These are phyloP conservation scores for Drosophila greeni DNA, from an alignment of 2,888 invertebrate species.

Conservation along the genomic window DNA sequence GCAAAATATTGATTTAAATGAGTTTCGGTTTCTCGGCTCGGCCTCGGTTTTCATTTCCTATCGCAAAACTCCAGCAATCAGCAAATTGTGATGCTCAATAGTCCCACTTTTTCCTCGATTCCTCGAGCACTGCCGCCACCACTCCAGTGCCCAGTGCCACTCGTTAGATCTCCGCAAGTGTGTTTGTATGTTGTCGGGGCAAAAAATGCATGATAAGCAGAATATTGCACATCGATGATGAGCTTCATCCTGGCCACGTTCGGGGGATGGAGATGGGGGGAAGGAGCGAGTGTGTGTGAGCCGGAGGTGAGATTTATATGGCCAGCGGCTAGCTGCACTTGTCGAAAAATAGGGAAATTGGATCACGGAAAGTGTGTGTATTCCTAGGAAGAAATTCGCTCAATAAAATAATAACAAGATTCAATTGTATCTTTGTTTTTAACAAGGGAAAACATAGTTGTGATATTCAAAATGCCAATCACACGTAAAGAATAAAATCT, in stretches of 20 bases:
- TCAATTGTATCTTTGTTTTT: too few species aligned
- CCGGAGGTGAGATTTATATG: slow-evolving; percentile 33
- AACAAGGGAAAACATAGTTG: too few species aligned
- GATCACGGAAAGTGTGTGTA: neutral
- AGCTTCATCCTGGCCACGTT: slow-evolving; percentile 44
- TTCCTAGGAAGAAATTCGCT: neutral
- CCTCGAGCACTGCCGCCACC: slow-evolving; percentile 52
- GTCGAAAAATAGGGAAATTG: neutral
- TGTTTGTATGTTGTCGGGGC: slow-evolving; percentile 44
- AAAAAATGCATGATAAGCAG: slow-evolving; percentile 70
- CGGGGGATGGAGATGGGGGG: slow-evolving; percentile 7
- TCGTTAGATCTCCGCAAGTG: slow-evolving; percentile 57
- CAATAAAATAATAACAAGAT: too few species aligned
- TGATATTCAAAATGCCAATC: too few species aligned
- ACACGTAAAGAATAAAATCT: neutral
- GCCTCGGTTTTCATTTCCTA: slow-evolving; percentile 72
- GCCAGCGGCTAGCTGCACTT: slow-evolving; percentile 19
- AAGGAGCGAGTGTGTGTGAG: neutral
- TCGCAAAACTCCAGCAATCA: slow-evolving; percentile 70
- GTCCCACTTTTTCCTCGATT: slow-evolving; percentile 64
- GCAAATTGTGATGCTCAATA: slow-evolving; percentile 72
- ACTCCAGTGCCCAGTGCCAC: slow-evolving; percentile 21
- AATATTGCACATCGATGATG: slow-evolving; percentile 73
- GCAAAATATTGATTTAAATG: slow-evolving; percentile 75
- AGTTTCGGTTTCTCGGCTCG: slow-evolving; percentile 70